phyloP scores from a whole-genome alignment of 2,888 invertebrate genomes.

The Xestia ashworthii region DNA sequence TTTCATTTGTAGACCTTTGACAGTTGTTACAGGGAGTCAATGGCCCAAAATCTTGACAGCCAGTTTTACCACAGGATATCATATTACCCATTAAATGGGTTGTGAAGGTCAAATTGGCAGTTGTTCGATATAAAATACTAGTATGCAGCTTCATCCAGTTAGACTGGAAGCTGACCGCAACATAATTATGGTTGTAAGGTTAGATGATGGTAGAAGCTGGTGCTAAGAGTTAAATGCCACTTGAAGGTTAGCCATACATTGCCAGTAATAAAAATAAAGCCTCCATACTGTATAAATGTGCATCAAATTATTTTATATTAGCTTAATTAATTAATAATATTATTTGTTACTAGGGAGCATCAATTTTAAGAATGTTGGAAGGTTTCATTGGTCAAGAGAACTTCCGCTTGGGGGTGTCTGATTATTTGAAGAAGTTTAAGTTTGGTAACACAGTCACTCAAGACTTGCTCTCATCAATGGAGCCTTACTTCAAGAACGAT shows the following conservation, averaged over 20 bases:
- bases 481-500: slow-evolving; percentile 87
- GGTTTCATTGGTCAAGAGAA: slow-evolving; percentile 93
- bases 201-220: not conserved
- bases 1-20: not conserved
- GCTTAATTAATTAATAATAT: not conserved
- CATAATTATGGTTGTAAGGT: not conserved
- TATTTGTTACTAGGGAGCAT: slow-evolving; percentile 92
- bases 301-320: not conserved
- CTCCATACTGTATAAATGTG: not conserved
- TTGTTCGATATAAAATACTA: too few species aligned
- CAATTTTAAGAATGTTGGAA: slow-evolving; percentile 97
- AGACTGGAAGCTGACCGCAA: too few species aligned
- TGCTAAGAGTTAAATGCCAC: not conserved
- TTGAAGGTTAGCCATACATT: not conserved
- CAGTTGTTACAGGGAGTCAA: not conserved
- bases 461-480: slow-evolving; percentile 93
- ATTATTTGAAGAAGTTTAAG: slow-evolving; percentile 93
- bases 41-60: not conserved
- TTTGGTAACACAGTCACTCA: slow-evolving; percentile 95
- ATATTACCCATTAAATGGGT: not conserved
- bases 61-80: not conserved
- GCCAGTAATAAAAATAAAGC: not conserved
- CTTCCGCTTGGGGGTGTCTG: slow-evolving; percentile 94
- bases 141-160: too few species aligned
- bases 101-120: too few species aligned